Conservation (phyloP, 1,140 invertebrate genomes). For the Stenopsyche tienmushanensis region DNA sequence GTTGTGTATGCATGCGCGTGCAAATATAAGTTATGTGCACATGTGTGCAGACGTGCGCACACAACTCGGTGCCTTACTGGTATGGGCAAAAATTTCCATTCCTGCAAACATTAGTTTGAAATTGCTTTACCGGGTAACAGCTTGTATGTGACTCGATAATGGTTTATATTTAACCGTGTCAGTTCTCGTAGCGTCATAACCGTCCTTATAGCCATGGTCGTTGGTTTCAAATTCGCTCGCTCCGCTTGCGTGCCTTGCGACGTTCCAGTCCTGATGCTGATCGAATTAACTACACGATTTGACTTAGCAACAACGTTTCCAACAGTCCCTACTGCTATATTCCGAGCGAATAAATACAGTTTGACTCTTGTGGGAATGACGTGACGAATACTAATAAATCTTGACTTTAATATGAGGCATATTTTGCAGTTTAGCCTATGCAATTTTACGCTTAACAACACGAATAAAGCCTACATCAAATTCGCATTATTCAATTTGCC, state of each 20-base stretch:
- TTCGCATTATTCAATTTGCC: too few species aligned
- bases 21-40: too few species aligned
- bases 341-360: slow-evolving; percentile 18
- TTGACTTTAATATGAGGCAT: too few species aligned
- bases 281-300: slow-evolving; percentile 21
- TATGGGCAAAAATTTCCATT: slow-evolving; percentile 21
- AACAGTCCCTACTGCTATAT: neutral
- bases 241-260: too few species aligned
- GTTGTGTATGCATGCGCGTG: neutral
- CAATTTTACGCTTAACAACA: too few species aligned
- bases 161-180: slow-evolving; percentile 2
- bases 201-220: neutral
- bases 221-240: too few species aligned
- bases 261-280: neutral
- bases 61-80: neutral
- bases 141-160: slow-evolving; percentile 25
- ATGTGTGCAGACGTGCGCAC: neutral
- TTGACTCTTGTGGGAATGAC: neutral
- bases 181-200: neutral
- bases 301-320: slow-evolving; percentile 18
- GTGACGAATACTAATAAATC: too few species aligned
- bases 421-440: too few species aligned
- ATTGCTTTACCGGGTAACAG: slow-evolving; percentile 27
- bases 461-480: too few species aligned
- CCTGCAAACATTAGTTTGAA: slow-evolving; percentile 17